These are phyloP conservation scores for Mesaphorura yosii DNA, from an alignment of 1,140 invertebrate species.

Conservation along the genomic window DNA sequence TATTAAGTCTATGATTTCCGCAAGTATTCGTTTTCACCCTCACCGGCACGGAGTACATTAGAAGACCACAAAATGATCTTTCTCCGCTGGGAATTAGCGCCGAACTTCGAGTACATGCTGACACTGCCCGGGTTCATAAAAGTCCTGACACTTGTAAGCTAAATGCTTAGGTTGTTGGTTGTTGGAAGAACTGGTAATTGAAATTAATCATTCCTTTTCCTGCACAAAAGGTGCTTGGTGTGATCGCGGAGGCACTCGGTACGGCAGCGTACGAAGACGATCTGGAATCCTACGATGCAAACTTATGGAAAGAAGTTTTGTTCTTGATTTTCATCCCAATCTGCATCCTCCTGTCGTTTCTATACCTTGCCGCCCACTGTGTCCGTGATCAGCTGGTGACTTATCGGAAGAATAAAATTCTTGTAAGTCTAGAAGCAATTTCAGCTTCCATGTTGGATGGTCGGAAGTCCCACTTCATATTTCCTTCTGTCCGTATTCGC, in stretches of 20 bases:
- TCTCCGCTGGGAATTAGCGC: background rate
- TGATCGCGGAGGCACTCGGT: constrained; percentile 5
- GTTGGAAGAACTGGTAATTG: too few relatives aligned
- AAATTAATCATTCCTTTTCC: constrained; percentile 2
- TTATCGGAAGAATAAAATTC: background rate
- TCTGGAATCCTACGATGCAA: too few relatives aligned
- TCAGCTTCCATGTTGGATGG: background rate
- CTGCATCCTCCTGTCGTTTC: constrained; percentile 8
- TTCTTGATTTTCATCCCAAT: background rate
- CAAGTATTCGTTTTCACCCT: too few relatives aligned
- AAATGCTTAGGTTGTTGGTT: too few relatives aligned
- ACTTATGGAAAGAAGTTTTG: background rate
- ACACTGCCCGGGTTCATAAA: constrained; percentile 14
- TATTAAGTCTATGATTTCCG: too few relatives aligned
- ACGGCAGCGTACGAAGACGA: background rate
- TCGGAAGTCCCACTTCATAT: background rate
- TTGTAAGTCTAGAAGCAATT: constrained; percentile 8
- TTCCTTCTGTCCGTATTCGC: too few relatives aligned
- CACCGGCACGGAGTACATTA: too few relatives aligned
- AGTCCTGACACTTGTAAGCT: constrained; percentile 12
- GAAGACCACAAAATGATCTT: too few relatives aligned
- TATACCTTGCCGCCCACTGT: constrained; percentile 1
- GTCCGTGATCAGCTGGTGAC: background rate
- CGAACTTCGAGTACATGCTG: constrained; percentile 13
- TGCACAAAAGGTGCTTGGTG: background rate